A percentile compares a stretch with the other conserved stretches of the same genome.
These are phyloP conservation scores for Melanotaenia trifasciata DNA, from an alignment of 2,797 vertebrate species.

Conservation along the genomic window DNA sequence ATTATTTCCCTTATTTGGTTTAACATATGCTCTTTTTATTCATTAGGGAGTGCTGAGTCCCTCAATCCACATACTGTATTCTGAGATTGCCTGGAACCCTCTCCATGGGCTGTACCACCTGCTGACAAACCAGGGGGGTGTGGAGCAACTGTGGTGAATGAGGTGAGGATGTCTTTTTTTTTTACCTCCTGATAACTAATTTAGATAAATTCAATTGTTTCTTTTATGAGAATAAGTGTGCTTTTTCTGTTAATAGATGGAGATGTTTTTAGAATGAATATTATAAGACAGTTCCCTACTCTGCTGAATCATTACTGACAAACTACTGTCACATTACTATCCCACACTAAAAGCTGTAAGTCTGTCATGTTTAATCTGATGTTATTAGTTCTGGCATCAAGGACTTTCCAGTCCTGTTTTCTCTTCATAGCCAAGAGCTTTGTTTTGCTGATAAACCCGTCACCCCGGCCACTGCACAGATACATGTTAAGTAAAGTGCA, in stretches of 20 bases:
- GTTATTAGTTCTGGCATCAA: slow-evolving; percentile 52
- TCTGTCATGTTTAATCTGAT: slow-evolving; percentile 54
- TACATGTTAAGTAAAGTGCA: slow-evolving; percentile 35
- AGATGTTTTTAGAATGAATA: background rate
- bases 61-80: slow-evolving; percentile 64
- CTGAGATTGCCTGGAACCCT: slow-evolving; percentile 73
- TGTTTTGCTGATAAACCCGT: slow-evolving; percentile 52
- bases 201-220: background rate
- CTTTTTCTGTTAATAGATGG: background rate
- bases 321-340: slow-evolving; percentile 29
- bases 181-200: background rate
- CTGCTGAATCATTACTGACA: slow-evolving; percentile 42
- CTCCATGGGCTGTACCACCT: slow-evolving; percentile 77
- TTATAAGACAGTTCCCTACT: slow-evolving; percentile 20
- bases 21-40: slow-evolving; percentile 47
- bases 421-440: slow-evolving; percentile 29
- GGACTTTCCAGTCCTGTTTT: slow-evolving; percentile 52
- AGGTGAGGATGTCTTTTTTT: slow-evolving; percentile 66
- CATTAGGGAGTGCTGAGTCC: slow-evolving; percentile 66
- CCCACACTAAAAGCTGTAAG: slow-evolving; percentile 44
- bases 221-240: background rate
- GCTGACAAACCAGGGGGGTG: slow-evolving; percentile 71
- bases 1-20: background rate
- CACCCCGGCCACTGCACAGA: slow-evolving; percentile 36
- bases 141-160: slow-evolving; percentile 75